Base-by-base conservation (phyloP, 2,113 vertebrate species). In the Heterotis niloticus region DNA sequence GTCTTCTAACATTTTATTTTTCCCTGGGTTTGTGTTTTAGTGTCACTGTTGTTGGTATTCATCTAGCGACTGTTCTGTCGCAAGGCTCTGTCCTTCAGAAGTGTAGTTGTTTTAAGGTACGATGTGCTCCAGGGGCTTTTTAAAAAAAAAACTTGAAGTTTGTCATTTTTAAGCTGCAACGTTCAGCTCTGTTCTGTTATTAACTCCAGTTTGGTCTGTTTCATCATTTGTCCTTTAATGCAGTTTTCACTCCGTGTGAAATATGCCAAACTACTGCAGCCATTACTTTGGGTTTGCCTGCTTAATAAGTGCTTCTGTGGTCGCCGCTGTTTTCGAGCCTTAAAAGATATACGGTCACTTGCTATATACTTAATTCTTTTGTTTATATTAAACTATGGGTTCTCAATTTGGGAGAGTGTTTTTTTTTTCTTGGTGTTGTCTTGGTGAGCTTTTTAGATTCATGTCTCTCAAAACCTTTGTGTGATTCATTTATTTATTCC, bases 371-470 rank as follows among this genome's bases (percentile, higher is more conserved):
- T 83, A 72, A 85, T 54, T 76, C 62, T 76, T 90, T 84, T 82
- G 85, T 90, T 90, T 87, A 85, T 88, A 90, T 89, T 91, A 91
- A 91, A 91, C 79, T 57, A 76, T 84, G 85, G 80, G 74, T 81
- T 80, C 79, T 82, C 67, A 71, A 79, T 57, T 52, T 65, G 11
- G 17, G 14, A 44, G 7, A 13, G 34, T 29, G 76, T 52, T 18
- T 7, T 52, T 26, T 44, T 44, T 64, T 18, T 77, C 51, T 78
- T 69, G 18, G 20, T 60, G 13, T 14, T n/a, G 57, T 18, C 12
- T 26, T 9, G 20, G 17, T 66, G 76, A 28, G 64, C 29, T 44
- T 44, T 44, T 7, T 44, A 44, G 34, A 4, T 2, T 44, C 7
- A 2, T 44, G 34, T 7, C 3, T 44, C 34, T 44, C 34, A 44